Percentiles rank a stretch among this genome's conserved stretches.
phyloP scores from a whole-genome alignment of 1,140 invertebrate species.

The Cecropterus lyciades region DNA sequence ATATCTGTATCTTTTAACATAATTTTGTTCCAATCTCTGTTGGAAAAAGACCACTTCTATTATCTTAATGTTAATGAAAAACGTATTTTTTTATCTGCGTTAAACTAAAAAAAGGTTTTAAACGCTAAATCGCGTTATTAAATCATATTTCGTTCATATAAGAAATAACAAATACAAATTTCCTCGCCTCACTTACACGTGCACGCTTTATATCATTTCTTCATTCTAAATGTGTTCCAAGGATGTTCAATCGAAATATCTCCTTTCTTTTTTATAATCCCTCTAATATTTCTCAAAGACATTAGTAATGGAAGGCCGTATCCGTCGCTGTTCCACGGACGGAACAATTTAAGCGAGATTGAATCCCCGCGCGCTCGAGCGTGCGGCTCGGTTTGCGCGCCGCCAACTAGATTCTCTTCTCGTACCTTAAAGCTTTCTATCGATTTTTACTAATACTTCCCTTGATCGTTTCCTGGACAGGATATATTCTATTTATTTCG shows the following conservation, averaged over 20 bases:
- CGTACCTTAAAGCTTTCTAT: neutral
- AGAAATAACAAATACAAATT: no score
- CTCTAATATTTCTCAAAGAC: slow-evolving; percentile 13
- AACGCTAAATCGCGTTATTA: no score
- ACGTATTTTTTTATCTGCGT: no score
- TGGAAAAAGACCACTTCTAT: no score
- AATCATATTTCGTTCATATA: no score
- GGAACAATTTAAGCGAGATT: slow-evolving; percentile 37
- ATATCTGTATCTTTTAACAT: no score
- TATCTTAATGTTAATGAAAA: no score
- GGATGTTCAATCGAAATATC: neutral
- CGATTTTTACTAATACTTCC: neutral
- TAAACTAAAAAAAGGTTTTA: no score
- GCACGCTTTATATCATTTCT: neutral
- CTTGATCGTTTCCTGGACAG: neutral
- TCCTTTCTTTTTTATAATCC: neutral
- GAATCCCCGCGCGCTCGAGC: slow-evolving; percentile 27
- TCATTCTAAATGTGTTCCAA: neutral
- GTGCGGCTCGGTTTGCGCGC: slow-evolving; percentile 7
- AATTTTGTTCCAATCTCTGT: no score
- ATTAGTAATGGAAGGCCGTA: slow-evolving; percentile 8
- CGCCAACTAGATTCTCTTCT: neutral
- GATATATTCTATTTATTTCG: neutral
- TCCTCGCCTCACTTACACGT: no score
- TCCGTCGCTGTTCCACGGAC: slow-evolving; percentile 13